Conservation (phyloP, 2,888 invertebrate species). For the Rhagophthalmus giganteus region DNA sequence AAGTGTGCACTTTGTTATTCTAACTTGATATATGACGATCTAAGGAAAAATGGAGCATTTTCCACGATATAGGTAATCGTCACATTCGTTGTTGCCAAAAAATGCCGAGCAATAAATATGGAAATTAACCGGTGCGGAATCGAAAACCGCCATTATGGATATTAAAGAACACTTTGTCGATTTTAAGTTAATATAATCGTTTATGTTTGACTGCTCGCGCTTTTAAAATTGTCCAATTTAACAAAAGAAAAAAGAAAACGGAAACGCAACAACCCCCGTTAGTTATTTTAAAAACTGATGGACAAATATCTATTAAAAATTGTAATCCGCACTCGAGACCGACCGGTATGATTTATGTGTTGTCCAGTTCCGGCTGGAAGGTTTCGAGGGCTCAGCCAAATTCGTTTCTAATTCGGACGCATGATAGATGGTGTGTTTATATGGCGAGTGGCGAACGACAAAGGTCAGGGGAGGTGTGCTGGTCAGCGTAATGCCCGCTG, state of each 20-base stretch:
- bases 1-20: constrained; percentile 23
- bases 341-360: constrained; percentile 35
- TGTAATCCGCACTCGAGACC: constrained; percentile 20
- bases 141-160: too few relatives aligned
- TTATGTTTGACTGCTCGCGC: too few relatives aligned
- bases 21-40: constrained; percentile 20
- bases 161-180: too few relatives aligned
- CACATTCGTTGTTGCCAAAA: too few relatives aligned
- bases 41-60: constrained; percentile 9
- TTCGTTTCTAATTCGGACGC: constrained; percentile 50
- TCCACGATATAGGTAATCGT: not conserved
- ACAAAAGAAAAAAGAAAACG: too few relatives aligned
- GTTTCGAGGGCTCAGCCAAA: constrained; percentile 40
- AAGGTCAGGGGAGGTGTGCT: constrained; percentile 57
- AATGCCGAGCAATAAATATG: too few relatives aligned
- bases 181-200: too few relatives aligned
- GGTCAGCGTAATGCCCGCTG: constrained; percentile 52
- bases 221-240: too few relatives aligned
- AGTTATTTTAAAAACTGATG: too few relatives aligned
- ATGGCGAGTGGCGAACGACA: constrained; percentile 55
- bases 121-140: too few relatives aligned
- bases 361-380: constrained; percentile 37
- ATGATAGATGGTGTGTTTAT: constrained; percentile 57
- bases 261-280: too few relatives aligned
- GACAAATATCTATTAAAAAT: constrained; percentile 26